A percentile compares a stretch with the other conserved stretches of the same genome.
Conservation (phyloP, 1,140 invertebrate genomes). For the Zaprionus taronus region DNA sequence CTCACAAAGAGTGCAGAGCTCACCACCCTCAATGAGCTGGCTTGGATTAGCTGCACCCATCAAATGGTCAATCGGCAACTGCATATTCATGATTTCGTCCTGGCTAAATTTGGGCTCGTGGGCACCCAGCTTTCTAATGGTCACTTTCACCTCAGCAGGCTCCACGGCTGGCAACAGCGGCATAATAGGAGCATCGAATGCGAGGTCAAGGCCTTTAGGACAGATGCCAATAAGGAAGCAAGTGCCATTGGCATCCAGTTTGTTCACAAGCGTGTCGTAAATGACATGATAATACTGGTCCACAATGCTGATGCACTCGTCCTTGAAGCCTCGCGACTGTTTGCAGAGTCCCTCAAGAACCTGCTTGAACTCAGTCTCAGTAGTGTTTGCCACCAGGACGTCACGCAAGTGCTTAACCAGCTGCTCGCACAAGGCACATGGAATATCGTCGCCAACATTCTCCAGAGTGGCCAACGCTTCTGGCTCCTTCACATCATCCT, state of each 20-base stretch:
- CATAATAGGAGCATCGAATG: slow-evolving; percentile 60
- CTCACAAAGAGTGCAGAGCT: slow-evolving; percentile 91
- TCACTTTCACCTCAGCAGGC: slow-evolving; percentile 75
- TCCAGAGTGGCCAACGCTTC: slow-evolving; percentile 85
- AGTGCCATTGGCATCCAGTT: slow-evolving; percentile 88
- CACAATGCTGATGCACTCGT: slow-evolving; percentile 89
- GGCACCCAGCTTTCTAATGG: slow-evolving; percentile 76
- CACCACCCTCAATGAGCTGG: slow-evolving; percentile 85
- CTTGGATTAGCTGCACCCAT: slow-evolving; percentile 84
- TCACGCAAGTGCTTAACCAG: slow-evolving; percentile 91
- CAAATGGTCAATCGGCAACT: slow-evolving; percentile 89
- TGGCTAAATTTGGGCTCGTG: slow-evolving; percentile 77
- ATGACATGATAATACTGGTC: slow-evolving; percentile 91
- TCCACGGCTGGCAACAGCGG: slow-evolving; percentile 71
- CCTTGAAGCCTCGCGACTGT: slow-evolving; percentile 89
- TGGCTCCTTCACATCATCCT: slow-evolving; percentile 82
- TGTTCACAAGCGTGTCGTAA: slow-evolving; percentile 89
- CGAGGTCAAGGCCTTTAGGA: slow-evolving; percentile 71
- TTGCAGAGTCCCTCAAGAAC: slow-evolving; percentile 92
- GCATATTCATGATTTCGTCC: slow-evolving; percentile 75
- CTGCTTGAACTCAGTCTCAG: slow-evolving; percentile 91
- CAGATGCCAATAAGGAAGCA: slow-evolving; percentile 91
- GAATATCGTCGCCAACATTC: slow-evolving; percentile 87
- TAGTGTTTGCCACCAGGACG: slow-evolving; percentile 93
- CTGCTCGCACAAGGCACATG: slow-evolving; percentile 94